These are phyloP conservation scores for Colletes collaris DNA, from an alignment of 2,888 invertebrate species.

Conservation along the genomic window DNA sequence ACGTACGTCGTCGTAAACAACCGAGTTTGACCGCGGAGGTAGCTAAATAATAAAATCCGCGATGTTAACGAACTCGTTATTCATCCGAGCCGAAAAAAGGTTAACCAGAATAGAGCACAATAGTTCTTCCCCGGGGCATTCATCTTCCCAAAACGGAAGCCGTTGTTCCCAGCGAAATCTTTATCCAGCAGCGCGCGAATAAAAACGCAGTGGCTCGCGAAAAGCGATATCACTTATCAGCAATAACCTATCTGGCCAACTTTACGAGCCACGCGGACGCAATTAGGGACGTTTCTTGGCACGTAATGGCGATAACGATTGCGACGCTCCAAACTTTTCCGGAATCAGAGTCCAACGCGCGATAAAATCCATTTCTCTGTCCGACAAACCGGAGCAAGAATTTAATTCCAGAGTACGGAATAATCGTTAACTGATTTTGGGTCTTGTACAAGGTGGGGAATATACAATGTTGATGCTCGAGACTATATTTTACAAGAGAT, in stretches of 20 bases:
- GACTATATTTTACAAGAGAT: no score
- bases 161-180: conserved; percentile 40
- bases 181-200: conserved; percentile 30
- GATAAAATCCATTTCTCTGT: no score
- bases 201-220: conserved; percentile 55
- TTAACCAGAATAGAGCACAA: conserved; percentile 13
- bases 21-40: not conserved
- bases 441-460: no score
- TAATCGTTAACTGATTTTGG: no score
- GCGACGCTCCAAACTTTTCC: conserved; percentile 34
- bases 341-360: not conserved
- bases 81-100: not conserved
- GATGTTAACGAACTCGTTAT: conserved; percentile 30
- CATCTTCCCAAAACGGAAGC: conserved; percentile 27
- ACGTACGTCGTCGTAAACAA: not conserved
- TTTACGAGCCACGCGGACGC: not conserved
- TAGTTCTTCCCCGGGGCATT: conserved; percentile 16
- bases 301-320: conserved; percentile 43
- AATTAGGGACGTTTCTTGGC: not conserved
- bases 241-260: conserved; percentile 18
- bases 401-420: no score
- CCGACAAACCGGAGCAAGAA: no score
- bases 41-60: not conserved
- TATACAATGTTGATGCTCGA: no score
- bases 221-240: conserved; percentile 41